Percentiles rank a stretch among this genome's conserved stretches.
These are phyloP conservation scores for Amblyopsis hoosieri DNA, from an alignment of 2,797 vertebrate species.

Conservation along the genomic window DNA sequence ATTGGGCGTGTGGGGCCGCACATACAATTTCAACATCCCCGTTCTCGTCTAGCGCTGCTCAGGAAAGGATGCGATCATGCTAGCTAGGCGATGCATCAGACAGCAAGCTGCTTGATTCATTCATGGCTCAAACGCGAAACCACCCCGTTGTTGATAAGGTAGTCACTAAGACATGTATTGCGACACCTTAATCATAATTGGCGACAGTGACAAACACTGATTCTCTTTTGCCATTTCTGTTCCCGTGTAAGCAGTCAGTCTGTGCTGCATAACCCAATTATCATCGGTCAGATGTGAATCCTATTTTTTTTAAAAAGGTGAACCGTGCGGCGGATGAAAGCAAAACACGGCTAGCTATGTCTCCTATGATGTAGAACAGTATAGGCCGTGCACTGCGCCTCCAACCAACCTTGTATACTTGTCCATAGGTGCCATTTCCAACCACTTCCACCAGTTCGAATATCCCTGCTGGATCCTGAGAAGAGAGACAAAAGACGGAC, in stretches of 20 bases:
- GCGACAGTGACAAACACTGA: too few relatives aligned
- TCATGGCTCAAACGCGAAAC: not conserved
- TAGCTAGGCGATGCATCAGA: conserved; percentile 47
- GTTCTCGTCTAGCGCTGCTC: conserved; percentile 17
- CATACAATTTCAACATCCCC: conserved; percentile 15
- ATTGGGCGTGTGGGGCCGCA: not conserved
- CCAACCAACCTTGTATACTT: conserved; percentile 89
- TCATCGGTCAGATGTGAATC: not conserved
- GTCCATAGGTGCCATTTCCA: conserved; percentile 93
- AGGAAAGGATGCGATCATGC: conserved; percentile 38
- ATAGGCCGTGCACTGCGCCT: conserved; percentile 61
- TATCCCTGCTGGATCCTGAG: conserved; percentile 90
- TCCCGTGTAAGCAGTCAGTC: not conserved
- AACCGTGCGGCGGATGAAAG: not conserved
- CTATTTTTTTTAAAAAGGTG: conserved; percentile 20
- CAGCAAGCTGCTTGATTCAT: conserved; percentile 49
- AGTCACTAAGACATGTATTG: not conserved
- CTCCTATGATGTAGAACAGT: conserved; percentile 31
- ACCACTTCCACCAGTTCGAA: conserved; percentile 94
- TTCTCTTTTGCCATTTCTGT: too few relatives aligned
- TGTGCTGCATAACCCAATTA: not conserved
- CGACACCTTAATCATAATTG: not conserved
- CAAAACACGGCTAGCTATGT: not conserved
- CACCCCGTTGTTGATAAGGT: not conserved
- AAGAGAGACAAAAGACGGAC: conserved; percentile 24